Base-by-base conservation (phyloP, 1,140 invertebrate genomes). In the Procambarus clarkii region DNA sequence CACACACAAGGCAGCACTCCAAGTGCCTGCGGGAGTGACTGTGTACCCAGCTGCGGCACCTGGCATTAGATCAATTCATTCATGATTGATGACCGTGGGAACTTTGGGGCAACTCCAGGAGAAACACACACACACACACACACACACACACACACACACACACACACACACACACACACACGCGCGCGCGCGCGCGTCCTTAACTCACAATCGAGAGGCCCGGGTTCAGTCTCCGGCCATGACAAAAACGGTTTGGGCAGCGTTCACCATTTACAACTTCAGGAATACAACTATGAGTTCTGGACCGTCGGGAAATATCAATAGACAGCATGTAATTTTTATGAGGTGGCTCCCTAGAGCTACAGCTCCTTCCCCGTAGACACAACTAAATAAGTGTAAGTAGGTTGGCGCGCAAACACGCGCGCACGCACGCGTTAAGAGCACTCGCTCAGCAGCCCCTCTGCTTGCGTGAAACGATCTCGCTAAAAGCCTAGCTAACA, bases 141-240 rank as follows among this genome's bases (percentile, higher is more conserved):
- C 64, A 69, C 64, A 69, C 64, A 69, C 64, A 69, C 64, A 69
- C 64, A 69, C 64, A 69, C 64, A 69, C 64, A 15, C 64, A 69
- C 64, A 15, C 64, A 69, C 18, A 18, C 64, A 69, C 64, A 15
- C 13, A 69, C 64, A 34, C 34, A 34, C 34, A 34, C 34, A 34
- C 34, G 1, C 34, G 1, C 34, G 34, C 34, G 34, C 34, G 34
- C 34, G 34, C 34, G 34, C 34, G 34, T 34, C 34, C 34, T 34
- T 34, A 34, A 34, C 34, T 34, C 34, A 34, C 34, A 34, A 34
- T 34, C 34, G 1, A 34, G 34, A 34, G 34, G 34, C 34, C 34
- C 34, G 34, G 34, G 34, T 34, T 34, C 34, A 34, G 34, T 34
- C 34, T 34, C 34, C 34, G 34, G 34, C 34, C 34, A 34, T 34